Percentiles rank a stretch among this genome's conserved stretches.
Conservation (phyloP, 2,113 vertebrate species). For the Rhea pennata region DNA sequence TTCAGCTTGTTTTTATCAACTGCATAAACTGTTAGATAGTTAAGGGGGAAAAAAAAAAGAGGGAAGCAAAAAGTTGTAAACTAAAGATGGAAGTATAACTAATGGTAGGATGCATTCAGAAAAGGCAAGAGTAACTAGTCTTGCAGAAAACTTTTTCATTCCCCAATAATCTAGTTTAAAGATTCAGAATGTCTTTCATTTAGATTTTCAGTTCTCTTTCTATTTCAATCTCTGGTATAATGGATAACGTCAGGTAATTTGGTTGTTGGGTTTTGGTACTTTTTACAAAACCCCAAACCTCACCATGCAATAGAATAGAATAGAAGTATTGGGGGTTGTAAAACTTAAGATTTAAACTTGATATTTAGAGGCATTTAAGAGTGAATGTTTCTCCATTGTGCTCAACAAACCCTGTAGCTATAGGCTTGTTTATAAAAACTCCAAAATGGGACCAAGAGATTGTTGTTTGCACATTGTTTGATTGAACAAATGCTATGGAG, state of each 20-base stretch:
- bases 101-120: background rate
- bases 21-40: background rate
- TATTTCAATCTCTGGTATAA: background rate
- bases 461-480: background rate
- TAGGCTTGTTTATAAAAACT: background rate
- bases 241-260: background rate
- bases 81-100: background rate
- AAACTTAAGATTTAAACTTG: background rate
- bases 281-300: background rate
- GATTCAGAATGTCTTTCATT: background rate
- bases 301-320: background rate
- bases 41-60: background rate
- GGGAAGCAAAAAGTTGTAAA: background rate
- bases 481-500: background rate
- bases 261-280: background rate
- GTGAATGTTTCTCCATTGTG: background rate
- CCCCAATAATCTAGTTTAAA: background rate
- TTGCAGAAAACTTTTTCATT: background rate
- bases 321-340: background rate
- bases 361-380: background rate
- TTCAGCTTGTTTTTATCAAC: slow-evolving; percentile 7
- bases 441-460: background rate
- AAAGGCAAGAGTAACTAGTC: background rate
- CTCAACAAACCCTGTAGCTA: background rate
- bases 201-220: background rate